Evolutionary conservation across 2,797 vertebrate species (phyloP).

Genomic region (Parauchenoglanis punctatus): DNA sequence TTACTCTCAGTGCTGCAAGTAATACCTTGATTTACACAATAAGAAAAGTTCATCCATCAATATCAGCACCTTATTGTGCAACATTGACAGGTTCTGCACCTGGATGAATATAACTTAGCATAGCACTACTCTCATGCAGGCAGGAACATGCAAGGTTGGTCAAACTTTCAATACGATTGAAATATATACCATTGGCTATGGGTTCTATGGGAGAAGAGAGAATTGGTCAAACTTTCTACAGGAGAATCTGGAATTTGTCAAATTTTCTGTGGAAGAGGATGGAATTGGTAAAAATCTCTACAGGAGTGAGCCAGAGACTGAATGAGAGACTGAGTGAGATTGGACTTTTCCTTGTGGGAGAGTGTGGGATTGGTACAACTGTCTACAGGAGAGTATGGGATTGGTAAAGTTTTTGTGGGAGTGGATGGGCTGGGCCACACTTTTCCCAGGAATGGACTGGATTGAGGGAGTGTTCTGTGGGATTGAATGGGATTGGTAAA

Average conservation of each 20-base stretch:
- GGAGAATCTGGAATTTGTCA: background rate
- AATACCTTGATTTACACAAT: background rate
- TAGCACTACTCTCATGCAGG: background rate
- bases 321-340: background rate
- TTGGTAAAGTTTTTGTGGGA: background rate
- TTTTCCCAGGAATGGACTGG: background rate
- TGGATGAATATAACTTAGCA: background rate
- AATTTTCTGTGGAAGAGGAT: background rate
- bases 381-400: background rate
- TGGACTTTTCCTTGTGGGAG: background rate
- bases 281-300: background rate
- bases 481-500: background rate
- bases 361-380: background rate
- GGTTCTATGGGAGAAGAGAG: background rate
- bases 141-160: background rate
- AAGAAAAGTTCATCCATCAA: background rate
- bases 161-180: background rate
- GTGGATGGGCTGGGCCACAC: background rate
- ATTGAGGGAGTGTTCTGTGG: background rate
- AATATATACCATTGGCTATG: too few species aligned
- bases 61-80: background rate
- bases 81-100: background rate
- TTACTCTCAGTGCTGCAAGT: background rate
- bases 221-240: background rate
- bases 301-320: background rate